phyloP scores from a whole-genome alignment of 2,113 vertebrate species.

The Notiomystis cincta region DNA sequence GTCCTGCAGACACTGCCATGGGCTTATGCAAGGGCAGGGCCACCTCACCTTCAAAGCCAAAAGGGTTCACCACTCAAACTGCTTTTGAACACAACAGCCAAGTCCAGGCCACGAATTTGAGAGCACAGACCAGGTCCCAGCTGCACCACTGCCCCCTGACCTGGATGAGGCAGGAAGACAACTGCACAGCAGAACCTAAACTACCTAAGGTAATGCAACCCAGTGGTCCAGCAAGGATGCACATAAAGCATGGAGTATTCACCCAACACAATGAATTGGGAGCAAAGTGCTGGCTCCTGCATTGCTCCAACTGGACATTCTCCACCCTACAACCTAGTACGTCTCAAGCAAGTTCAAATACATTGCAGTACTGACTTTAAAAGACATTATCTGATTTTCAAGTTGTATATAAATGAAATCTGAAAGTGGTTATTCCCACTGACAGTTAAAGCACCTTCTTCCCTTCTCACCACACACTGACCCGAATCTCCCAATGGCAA shows the following conservation, averaged over 20 bases:
- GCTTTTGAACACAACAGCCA: background rate
- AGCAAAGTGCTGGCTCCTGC: background rate
- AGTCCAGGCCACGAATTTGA: background rate
- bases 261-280: background rate
- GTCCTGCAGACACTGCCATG: background rate
- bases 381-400: background rate
- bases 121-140: background rate
- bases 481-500: accelerated
- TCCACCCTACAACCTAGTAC: background rate
- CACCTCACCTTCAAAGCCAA: background rate
- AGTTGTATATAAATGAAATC: background rate
- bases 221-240: accelerated
- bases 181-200: background rate
- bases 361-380: background rate
- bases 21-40: background rate
- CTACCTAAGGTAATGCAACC: background rate
- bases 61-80: background rate
- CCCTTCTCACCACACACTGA: too few species aligned
- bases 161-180: background rate
- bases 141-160: background rate
- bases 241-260: background rate
- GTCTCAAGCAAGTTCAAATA: background rate
- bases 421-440: background rate
- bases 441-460: background rate
- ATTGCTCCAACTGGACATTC: background rate